Conservation (phyloP, 2,113 vertebrate genomes). For the Ceyx cyanopectus region DNA sequence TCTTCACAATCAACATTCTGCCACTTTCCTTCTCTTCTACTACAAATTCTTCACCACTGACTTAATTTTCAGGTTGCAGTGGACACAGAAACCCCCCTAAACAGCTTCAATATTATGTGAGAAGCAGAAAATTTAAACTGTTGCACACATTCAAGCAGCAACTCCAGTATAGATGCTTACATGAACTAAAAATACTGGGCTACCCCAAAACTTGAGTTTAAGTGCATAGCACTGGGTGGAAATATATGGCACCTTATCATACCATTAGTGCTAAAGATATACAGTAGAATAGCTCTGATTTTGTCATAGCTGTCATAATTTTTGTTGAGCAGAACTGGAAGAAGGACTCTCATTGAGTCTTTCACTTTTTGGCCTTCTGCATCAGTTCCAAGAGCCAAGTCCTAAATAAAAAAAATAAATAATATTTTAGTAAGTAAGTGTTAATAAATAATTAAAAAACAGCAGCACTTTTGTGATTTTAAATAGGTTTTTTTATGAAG, state of each 20-base stretch:
- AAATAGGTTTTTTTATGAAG: neutral
- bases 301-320: constrained; percentile 88
- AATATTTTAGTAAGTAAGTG: no score
- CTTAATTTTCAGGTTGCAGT: neutral
- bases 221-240: neutral
- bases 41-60: neutral
- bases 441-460: no score
- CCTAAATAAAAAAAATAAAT: constrained; percentile 73
- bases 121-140: neutral
- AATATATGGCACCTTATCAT: neutral
- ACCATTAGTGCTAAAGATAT: constrained; percentile 96
- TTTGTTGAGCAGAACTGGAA: constrained; percentile 90
- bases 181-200: neutral
- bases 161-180: neutral
- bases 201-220: neutral
- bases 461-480: neutral
- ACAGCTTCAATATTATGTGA: neutral
- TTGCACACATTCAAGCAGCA: neutral
- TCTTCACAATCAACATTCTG: neutral
- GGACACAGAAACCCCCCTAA: neutral
- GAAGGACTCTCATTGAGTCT: constrained; percentile 93
- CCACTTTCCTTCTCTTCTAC: neutral
- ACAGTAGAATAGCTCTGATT: constrained; percentile 94
- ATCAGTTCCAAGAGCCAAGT: constrained; percentile 93
- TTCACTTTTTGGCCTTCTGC: constrained; percentile 92